phyloP scores from a whole-genome alignment of 2,797 vertebrate species.

The Sebastes diploproa region DNA sequence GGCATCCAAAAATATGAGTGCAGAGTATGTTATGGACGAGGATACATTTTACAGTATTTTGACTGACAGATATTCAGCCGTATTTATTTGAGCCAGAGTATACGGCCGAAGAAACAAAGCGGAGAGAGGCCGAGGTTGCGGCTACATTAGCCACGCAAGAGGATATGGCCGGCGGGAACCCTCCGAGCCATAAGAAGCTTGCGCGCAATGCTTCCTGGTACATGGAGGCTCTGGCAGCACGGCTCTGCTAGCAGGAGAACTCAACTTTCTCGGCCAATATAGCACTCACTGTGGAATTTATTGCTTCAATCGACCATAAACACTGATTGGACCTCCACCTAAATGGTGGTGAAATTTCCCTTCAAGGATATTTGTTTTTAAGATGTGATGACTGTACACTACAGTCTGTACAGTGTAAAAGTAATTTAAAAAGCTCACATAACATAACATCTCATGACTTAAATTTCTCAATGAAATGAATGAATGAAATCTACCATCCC shows the following conservation, averaged over 20 bases:
- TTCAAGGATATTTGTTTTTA: neutral
- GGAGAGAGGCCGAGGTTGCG: neutral
- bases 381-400: neutral
- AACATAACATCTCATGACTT: neutral
- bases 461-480: slow-evolving; percentile 1
- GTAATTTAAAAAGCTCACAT: neutral
- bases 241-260: neutral
- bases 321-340: neutral
- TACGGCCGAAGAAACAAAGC: neutral
- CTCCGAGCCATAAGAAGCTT: neutral
- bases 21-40: neutral
- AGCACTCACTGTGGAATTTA: neutral
- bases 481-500: neutral
- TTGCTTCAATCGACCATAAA: neutral
- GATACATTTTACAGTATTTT: neutral
- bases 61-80: neutral
- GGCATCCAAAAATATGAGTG: neutral
- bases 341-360: neutral
- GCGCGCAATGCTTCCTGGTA: neutral
- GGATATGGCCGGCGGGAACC: neutral
- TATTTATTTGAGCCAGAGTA: neutral
- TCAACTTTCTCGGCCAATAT: neutral
- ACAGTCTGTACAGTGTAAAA: neutral
- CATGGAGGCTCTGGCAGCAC: neutral
- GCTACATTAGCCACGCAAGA: neutral